Evolutionary conservation across 2,113 vertebrate species (phyloP), one percentile per base, ranked within the genome.

Genomic region (Corythoichthys intestinalis): DNA sequence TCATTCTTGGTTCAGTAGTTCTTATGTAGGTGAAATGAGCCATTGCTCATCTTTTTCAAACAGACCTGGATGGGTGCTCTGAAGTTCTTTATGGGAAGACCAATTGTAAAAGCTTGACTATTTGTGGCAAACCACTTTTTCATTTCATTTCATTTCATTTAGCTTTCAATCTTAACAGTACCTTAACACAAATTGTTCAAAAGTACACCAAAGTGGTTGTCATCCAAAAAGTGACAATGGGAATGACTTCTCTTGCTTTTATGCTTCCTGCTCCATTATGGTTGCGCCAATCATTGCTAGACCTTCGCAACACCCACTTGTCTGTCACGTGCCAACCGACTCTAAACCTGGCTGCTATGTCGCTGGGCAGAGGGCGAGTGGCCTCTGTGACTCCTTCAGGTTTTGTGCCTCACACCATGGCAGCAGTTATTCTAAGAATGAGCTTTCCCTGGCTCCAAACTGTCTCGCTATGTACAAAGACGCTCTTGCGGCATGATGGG

Each of bases 391-490:
- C 76, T 60, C 64, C 70, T 69, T 59, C 3, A 53, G 67, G 64
- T 58, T 52, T 66, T 12, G 5, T 9, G 9, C 66, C 53, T 67
- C 59, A 74, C 60, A 53, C 66, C 65, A 41, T 20, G n/a, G 69
- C 69, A 52, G 56, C 38, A 78, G 74, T 79, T 67, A 73, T 85
- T 66, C 48, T 76, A 76, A 82, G 78, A 79, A 69, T 72, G 69
- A 61, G 53, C 67, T 71, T 68, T 76, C 53, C 72, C 49, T 61
- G 83, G 76, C 85, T 70, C 76, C 79, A 14, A 72, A 50, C 37
- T 57, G 82, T 86, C 79, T 83, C 35, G 60, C 38, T 62, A 74
- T 67, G 63, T 62, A 57, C 63, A 80, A 66, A 68, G 57, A 66
- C 65, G 57, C 50, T 38, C 63, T 65, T 17, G 56, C 56, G 67